These are phyloP conservation scores for Thamnophis sirtalis DNA, from an alignment of 2,113 vertebrate genomes.

Conservation along the genomic window DNA sequence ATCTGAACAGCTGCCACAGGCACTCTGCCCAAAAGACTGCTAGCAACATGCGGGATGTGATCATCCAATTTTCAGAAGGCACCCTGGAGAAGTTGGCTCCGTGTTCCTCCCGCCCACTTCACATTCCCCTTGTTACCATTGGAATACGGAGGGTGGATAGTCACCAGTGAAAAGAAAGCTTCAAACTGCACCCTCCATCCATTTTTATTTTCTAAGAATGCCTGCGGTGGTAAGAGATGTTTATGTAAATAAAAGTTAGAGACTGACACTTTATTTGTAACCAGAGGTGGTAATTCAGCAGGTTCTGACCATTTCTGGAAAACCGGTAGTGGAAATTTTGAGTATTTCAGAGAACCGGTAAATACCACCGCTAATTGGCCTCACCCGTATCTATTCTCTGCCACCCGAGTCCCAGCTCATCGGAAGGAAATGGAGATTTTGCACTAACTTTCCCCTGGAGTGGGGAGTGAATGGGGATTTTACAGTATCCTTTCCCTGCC, in stretches of 20 bases:
- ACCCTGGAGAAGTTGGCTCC: not conserved
- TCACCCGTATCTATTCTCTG: too few relatives aligned
- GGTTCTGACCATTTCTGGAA: too few relatives aligned
- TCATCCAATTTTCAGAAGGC: not conserved
- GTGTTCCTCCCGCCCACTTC: not conserved
- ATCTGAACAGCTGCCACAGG: not conserved
- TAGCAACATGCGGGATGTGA: not conserved
- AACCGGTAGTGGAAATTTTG: too few relatives aligned
- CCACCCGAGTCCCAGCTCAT: too few relatives aligned
- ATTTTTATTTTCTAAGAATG: not conserved
- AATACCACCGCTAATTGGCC: too few relatives aligned
- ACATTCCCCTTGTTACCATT: not conserved
- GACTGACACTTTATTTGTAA: not conserved
- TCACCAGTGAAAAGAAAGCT: not conserved
- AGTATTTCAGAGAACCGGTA: too few relatives aligned
- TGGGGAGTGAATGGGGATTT: too few relatives aligned
- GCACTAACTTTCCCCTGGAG: too few relatives aligned
- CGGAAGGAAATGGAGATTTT: too few relatives aligned
- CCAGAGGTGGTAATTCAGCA: too few relatives aligned
- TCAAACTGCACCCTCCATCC: not conserved
- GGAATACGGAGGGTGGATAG: not conserved
- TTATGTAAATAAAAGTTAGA: not conserved
- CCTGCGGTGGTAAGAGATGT: not conserved
- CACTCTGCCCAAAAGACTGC: not conserved
- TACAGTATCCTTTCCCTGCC: too few relatives aligned